Conservation (phyloP, 2,113 vertebrate genomes). For the Fregata magnificens region DNA sequence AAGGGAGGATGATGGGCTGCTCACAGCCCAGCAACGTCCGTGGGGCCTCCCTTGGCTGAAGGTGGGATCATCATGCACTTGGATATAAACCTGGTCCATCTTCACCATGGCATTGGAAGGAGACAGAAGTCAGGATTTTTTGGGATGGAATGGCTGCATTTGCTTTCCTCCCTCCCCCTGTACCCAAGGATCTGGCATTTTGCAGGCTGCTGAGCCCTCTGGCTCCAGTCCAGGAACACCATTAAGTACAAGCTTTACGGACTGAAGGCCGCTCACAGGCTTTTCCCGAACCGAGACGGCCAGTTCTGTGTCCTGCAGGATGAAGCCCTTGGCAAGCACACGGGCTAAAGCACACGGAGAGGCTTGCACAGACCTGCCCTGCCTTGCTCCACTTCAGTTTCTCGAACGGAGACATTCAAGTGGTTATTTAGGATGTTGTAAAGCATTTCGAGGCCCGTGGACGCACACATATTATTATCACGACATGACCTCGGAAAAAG, state of each 20-base stretch:
- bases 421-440: background rate
- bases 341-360: fast-evolving
- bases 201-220: background rate
- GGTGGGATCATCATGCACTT: background rate
- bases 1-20: background rate
- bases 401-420: fast-evolving
- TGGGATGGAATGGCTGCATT: background rate
- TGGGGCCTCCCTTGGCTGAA: background rate
- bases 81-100: background rate
- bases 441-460: background rate
- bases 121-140: background rate
- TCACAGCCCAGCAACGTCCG: fast-evolving
- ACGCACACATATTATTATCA: background rate
- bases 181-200: background rate
- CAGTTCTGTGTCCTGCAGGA: background rate
- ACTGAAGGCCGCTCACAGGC: background rate
- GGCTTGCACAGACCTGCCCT: background rate
- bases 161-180: background rate
- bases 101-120: background rate
- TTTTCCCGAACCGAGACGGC: background rate
- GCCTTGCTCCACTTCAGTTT: background rate
- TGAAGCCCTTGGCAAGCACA: background rate
- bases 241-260: background rate
- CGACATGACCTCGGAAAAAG: background rate
- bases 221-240: constrained; percentile 15